Conservation (phyloP, 2,888 invertebrate species). For the Diarsia rubi region DNA sequence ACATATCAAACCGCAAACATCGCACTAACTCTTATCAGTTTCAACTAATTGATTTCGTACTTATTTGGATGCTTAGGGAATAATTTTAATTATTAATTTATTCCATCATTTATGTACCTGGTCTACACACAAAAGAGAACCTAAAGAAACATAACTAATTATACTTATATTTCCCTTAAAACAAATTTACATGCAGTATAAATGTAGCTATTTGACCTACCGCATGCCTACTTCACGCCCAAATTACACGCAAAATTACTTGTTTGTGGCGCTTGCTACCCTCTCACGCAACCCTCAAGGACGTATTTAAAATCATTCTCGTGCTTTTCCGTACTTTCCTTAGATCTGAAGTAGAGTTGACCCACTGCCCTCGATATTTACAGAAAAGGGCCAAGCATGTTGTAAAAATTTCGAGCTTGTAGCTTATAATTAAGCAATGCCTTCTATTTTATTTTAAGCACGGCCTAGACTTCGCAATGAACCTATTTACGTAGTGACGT, state of each 20-base stretch:
- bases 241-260: conserved; percentile 49
- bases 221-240: conserved; percentile 52
- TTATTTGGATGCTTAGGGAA: conserved; percentile 12
- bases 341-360: conserved; percentile 78
- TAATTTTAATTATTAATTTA: neutral
- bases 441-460: conserved; percentile 51
- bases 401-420: conserved; percentile 56
- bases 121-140: too few species aligned
- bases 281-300: conserved; percentile 78
- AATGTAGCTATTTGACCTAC: conserved; percentile 34
- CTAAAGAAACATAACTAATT: neutral
- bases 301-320: conserved; percentile 76
- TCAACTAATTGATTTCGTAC: conserved; percentile 40
- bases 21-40: conserved; percentile 23
- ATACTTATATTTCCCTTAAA: conserved; percentile 5
- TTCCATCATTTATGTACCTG: too few species aligned
- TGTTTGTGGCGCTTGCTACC: conserved; percentile 45
- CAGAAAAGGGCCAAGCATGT: conserved; percentile 60
- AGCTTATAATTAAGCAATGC: conserved; percentile 51
- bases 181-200: conserved; percentile 21
- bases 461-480: conserved; percentile 32
- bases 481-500: conserved; percentile 47
- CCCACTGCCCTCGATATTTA: conserved; percentile 83
- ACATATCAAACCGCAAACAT: conserved; percentile 46
- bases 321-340: conserved; percentile 76